Base-by-base conservation (phyloP, 2,113 vertebrate genomes). In the Plotosus lineatus region DNA sequence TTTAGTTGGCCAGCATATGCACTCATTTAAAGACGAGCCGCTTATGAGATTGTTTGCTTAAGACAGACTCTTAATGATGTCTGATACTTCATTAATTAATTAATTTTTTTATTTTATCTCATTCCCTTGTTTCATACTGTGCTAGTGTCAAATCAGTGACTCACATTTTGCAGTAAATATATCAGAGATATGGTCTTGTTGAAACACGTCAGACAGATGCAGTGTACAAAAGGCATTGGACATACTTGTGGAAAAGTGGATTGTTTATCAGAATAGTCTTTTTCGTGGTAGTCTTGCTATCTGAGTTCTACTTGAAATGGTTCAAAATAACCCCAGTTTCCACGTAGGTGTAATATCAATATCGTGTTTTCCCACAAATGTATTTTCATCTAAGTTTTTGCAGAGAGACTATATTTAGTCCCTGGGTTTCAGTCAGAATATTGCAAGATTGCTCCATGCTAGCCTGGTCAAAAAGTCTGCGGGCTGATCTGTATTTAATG, bases 121-220 rank as follows among this genome's bases (percentile, higher is more conserved):
- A 4, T 26, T 36, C 28, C 56, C 14, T 51, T 40, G 28, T 53
- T 75, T 81, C 58, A n/a, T 63, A 23, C 56, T 44, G 72, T 81
- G 36, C 58, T 19, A 2, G 28, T 74, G 55, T 81, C 44, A 51
- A 31, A 81, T 75, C 56, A 65, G 79, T 66, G 72, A 81, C 80
- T 81, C 79, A 66, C 6, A 42, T 36, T 42, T 75, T 56, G 66
- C 40, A 2, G 46, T 81, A 81, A 81, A 75, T 53, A 10, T 50
- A 50, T 40, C 4, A 6, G 69, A 40, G 58, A 75, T 75, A 51
- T n/a, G 6, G 53, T 79, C 53, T 66, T 72, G 71, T 75, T 51
- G 50, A 66, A 66, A 74, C 76, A 78, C 14, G 76, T 28, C 58
- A 80, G 40, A 58, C 14, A 44, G 66, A 77, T 40, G n/a, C 60